Percentiles rank a stretch among this genome's conserved stretches.
Evolutionary conservation across 1,140 invertebrate species (phyloP).

Genomic region (Nasonia longicornis): DNA sequence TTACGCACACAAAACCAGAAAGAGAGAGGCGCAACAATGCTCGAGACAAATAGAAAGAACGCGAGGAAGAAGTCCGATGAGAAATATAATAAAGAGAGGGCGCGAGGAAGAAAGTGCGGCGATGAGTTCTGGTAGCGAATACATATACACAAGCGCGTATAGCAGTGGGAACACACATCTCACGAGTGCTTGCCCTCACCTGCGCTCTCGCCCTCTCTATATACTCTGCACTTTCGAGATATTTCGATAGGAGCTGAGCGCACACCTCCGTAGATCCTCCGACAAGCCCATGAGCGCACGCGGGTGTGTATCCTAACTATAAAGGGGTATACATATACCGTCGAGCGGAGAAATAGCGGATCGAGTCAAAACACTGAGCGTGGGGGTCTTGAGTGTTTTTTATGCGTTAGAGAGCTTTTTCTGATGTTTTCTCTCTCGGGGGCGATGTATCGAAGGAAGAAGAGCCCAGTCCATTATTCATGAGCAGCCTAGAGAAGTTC

Average conservation of each 20-base stretch:
- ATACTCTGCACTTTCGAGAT: slow-evolving; percentile 55
- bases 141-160: not conserved
- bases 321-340: slow-evolving; percentile 57
- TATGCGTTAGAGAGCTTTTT: not conserved
- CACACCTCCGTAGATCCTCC: slow-evolving; percentile 57
- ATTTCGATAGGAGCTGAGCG: slow-evolving; percentile 53
- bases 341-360: not conserved
- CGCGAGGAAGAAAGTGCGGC: slow-evolving; percentile 6
- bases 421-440: too few relatives aligned
- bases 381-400: not conserved
- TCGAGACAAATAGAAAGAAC: slow-evolving; percentile 37
- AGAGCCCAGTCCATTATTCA: not conserved
- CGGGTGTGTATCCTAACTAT: slow-evolving; percentile 54
- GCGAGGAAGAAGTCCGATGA: slow-evolving; percentile 45
- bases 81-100: slow-evolving; percentile 15
- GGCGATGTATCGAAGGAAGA: too few relatives aligned
- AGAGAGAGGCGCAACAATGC: not conserved
- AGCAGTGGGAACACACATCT: slow-evolving; percentile 10
- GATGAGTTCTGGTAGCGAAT: not conserved
- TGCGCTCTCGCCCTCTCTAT: slow-evolving; percentile 17
- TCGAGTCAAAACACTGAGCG: slow-evolving; percentile 5
- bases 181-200: slow-evolving; percentile 33
- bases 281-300: slow-evolving; percentile 28
- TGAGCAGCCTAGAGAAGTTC: not conserved
- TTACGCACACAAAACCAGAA: not conserved